phyloP scores from a whole-genome alignment of 2,113 vertebrate genomes.

The Orcinus orca region DNA sequence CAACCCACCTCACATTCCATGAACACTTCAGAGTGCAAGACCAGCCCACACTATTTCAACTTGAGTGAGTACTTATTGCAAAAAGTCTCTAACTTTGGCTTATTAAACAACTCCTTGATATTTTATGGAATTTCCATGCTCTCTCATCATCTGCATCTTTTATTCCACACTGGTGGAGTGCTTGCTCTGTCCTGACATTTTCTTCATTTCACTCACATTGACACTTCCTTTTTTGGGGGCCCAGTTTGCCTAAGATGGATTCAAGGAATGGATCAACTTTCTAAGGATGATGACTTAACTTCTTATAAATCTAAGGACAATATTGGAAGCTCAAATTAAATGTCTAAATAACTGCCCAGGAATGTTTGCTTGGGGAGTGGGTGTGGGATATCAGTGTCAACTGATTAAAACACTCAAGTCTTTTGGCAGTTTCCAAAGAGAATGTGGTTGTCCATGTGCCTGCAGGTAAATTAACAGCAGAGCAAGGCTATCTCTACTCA shows the following conservation, averaged over 20 bases:
- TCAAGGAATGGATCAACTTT: neutral
- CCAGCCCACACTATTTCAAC: neutral
- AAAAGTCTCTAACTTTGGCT: neutral
- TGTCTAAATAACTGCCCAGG: neutral
- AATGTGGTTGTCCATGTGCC: neutral
- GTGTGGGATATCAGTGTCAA: neutral
- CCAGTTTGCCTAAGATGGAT: neutral
- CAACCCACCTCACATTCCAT: slow-evolving; percentile 40
- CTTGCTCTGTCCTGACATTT: neutral
- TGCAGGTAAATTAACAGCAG: neutral
- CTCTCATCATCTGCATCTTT: neutral
- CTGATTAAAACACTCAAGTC: neutral
- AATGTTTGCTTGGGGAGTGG: neutral
- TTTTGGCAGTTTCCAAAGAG: slow-evolving; percentile 13
- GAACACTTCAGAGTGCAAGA: neutral
- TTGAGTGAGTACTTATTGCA: slow-evolving; percentile 25
- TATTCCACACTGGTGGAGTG: neutral
- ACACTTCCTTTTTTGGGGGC: neutral
- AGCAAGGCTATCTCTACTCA: neutral
- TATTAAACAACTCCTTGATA: neutral
- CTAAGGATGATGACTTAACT: neutral
- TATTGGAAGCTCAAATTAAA: neutral
- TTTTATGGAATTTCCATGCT: neutral
- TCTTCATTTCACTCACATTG: neutral
- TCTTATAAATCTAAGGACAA: neutral